Evolutionary conservation across 2,797 vertebrate species (phyloP).

Genomic region (Sebastes vulpes): DNA sequence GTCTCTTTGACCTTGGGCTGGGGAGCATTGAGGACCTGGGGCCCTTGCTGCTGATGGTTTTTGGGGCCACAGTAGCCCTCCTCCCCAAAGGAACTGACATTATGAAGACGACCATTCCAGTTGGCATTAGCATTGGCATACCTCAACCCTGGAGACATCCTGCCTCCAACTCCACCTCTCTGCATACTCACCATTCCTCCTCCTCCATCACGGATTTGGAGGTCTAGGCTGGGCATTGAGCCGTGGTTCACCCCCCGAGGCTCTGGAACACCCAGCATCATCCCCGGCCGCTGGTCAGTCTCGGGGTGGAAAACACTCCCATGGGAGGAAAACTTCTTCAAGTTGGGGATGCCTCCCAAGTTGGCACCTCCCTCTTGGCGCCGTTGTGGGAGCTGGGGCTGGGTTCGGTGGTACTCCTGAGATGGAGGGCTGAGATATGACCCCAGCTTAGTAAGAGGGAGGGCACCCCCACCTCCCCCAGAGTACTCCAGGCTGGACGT

Average conservation of each 20-base stretch:
- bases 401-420: conserved; percentile 64
- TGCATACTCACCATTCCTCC: conserved; percentile 29
- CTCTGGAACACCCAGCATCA: conserved; percentile 52
- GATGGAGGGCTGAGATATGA: conserved; percentile 60
- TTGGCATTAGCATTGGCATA: conserved; percentile 54
- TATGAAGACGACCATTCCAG: conserved; percentile 70
- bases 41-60: conserved; percentile 39
- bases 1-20: conserved; percentile 73
- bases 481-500: conserved; percentile 90
- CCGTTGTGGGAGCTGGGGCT: conserved; percentile 35
- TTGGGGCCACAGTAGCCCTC: conserved; percentile 66
- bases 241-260: conserved; percentile 70
- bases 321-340: conserved; percentile 88
- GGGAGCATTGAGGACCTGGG: conserved; percentile 39
- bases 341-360: conserved; percentile 20
- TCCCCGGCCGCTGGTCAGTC: conserved; percentile 50
- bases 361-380: conserved; percentile 2
- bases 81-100: conserved; percentile 51
- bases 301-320: conserved; percentile 84
- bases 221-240: conserved; percentile 86
- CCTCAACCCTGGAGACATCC: conserved; percentile 65
- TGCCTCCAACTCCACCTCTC: conserved; percentile 59
- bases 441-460: conserved; percentile 51
- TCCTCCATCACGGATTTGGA: conserved; percentile 83
- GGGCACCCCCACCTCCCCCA: conserved; percentile 32